Evolutionary conservation across 1,140 invertebrate species (phyloP), one percentile per base, ranked within the genome.

Genomic region (Diabrotica virgifera): DNA sequence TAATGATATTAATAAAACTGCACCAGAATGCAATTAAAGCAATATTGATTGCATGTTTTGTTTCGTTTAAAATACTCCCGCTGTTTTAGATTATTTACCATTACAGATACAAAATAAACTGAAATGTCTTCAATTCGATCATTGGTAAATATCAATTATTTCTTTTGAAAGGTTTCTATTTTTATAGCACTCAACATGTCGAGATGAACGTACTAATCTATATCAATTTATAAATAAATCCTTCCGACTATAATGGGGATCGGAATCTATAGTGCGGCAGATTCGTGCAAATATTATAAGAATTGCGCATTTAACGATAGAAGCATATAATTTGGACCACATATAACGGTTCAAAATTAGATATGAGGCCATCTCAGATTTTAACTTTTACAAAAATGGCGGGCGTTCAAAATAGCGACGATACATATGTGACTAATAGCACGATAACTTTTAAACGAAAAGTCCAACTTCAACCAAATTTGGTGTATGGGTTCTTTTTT

Each of bases 121-220:
- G 8, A 6, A 24, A 55, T 55, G 12, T 55, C 14, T 36, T 11
- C 9, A 5, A 55, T 55, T 6, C 35, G 24, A 14, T 36, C 12
- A 55, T 55, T 24, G 24, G 14, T 55, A 55, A 55, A 55, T 36
- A 13, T 55, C 53, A 24, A 6, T 55, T 55, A 13, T 55, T 55
- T 55, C 12, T 55, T 55, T 55, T 24, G 14, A 55, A 55, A 55
- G 9, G 53, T 36, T 55, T 55, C 53, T 55, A 55, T 55, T 55
- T 55, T 55, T 55, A 55, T 55, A 55, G 24, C 53, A 55, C 53
- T 55, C 53, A 55, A 55, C 35, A 24, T 55, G 53, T 55, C 24
- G 53, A 13, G 53, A 55, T 55, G 53, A 55, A 55, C 53, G 53
- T 55, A 6, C 53, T 55, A 55, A 55, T 55, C 53, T 36, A 36